A percentile compares a stretch with the other conserved stretches of the same genome.
These are phyloP conservation scores for Atherinosoma microstoma DNA, from an alignment of 2,797 vertebrate genomes.

Conservation along the genomic window DNA sequence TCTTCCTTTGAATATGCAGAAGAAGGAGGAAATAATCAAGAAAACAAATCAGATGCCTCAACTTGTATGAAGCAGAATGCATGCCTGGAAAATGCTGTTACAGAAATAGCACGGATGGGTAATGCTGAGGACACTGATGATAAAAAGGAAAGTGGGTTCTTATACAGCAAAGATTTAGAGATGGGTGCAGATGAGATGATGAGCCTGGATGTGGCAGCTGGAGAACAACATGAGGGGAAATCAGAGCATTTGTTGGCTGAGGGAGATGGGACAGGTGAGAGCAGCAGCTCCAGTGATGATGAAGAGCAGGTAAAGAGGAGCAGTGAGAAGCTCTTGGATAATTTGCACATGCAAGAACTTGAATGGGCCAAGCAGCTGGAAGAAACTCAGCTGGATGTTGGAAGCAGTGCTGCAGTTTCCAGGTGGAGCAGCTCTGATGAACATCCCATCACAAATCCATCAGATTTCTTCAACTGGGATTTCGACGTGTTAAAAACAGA, in stretches of 20 bases:
- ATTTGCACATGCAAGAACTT: background rate
- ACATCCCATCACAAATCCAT: background rate
- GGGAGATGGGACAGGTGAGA: conserved; percentile 39
- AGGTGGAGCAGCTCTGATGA: conserved; percentile 21
- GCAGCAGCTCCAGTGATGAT: conserved; percentile 59
- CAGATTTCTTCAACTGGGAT: conserved; percentile 44
- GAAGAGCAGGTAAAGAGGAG: conserved; percentile 27
- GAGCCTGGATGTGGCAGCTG: background rate
- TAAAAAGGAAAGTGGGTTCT: conserved; percentile 36
- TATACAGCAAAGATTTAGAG: conserved; percentile 55
- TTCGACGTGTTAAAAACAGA: conserved; percentile 19
- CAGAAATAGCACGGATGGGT: conserved; percentile 3
- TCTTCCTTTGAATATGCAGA: conserved; percentile 74
- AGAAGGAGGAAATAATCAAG: conserved; percentile 19
- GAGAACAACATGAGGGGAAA: conserved; percentile 3
- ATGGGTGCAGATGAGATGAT: conserved; percentile 16
- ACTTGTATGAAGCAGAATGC: background rate
- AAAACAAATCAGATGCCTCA: background rate
- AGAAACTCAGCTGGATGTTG: background rate
- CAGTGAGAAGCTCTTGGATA: conserved; percentile 4
- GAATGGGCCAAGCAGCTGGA: conserved; percentile 15
- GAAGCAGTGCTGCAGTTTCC: conserved; percentile 5
- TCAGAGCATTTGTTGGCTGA: conserved; percentile 6
- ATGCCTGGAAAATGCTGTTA: conserved; percentile 8
- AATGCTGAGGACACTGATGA: conserved; percentile 20